Conservation (phyloP, 1,140 invertebrate species). For the Saccostrea glomerata region DNA sequence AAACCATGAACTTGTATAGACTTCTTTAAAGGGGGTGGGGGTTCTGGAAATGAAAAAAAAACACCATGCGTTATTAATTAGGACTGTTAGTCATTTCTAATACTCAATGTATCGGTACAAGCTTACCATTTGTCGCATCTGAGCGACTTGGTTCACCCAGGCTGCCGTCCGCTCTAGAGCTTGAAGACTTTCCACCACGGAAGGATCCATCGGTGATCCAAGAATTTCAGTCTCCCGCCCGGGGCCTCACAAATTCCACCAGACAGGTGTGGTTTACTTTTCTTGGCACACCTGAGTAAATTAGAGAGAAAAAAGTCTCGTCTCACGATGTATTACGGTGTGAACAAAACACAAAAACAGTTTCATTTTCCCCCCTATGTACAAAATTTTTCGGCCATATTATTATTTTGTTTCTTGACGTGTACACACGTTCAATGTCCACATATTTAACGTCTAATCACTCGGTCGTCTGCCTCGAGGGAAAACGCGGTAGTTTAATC, state of each 20-base stretch:
- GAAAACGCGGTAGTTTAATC: not conserved
- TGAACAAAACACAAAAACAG: not conserved
- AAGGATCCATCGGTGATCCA: conserved; percentile 1
- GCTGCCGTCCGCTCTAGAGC: conserved; percentile 5
- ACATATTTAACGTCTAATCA: conserved; percentile 7
- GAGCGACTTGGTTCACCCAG: conserved; percentile 9
- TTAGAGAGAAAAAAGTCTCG: not conserved
- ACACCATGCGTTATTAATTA: too few relatives aligned
- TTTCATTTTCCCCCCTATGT: not conserved
- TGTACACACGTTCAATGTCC: not conserved
- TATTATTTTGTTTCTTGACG: not conserved
- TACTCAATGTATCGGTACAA: too few relatives aligned
- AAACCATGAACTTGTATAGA: too few relatives aligned
- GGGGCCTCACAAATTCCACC: not conserved
- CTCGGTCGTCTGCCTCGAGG: conserved; percentile 1
- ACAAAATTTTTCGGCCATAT: too few relatives aligned
- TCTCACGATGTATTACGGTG: not conserved
- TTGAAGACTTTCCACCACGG: conserved; percentile 14
- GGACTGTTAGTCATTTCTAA: too few relatives aligned
- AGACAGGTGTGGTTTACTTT: not conserved
- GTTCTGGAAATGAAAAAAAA: too few relatives aligned
- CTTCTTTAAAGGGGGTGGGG: too few relatives aligned
- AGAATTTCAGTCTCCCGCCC: not conserved
- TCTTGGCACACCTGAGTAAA: not conserved
- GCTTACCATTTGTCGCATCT: conserved; percentile 29